These are phyloP conservation scores for Ophraella communa DNA, from an alignment of 2,888 invertebrate genomes.

Conservation along the genomic window DNA sequence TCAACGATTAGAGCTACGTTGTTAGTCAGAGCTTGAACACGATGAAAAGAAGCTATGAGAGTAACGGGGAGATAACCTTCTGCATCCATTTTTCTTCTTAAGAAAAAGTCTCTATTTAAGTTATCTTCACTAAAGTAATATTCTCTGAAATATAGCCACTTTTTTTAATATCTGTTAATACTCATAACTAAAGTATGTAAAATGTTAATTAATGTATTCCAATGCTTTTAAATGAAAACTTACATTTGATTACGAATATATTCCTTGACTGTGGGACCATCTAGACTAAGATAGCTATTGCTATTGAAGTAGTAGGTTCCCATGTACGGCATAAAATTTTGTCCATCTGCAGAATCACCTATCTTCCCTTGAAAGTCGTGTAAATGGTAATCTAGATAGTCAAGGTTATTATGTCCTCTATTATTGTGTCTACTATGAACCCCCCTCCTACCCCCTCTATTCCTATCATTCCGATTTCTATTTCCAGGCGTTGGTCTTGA, in stretches of 20 bases:
- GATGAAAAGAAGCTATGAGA: constrained; percentile 94
- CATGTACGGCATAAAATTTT: constrained; percentile 62
- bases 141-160: constrained; percentile 72
- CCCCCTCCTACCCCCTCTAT: constrained; percentile 61
- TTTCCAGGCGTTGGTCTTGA: constrained; percentile 56
- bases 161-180: constrained; percentile 1
- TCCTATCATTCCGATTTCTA: constrained; percentile 62
- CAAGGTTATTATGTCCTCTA: constrained; percentile 60
- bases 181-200: not conserved
- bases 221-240: constrained; percentile 58
- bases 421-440: constrained; percentile 58
- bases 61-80: constrained; percentile 94
- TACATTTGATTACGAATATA: constrained; percentile 91
- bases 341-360: constrained; percentile 39
- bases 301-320: constrained; percentile 70
- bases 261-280: constrained; percentile 73
- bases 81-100: constrained; percentile 94
- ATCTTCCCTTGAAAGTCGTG: constrained; percentile 31
- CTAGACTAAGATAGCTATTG: constrained; percentile 55
- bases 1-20: constrained; percentile 84
- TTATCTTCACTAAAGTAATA: constrained; percentile 99
- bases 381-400: constrained; percentile 61
- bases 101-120: constrained; percentile 92
- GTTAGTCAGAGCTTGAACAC: constrained; percentile 86
- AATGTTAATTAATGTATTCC: not conserved